Evolutionary conservation across 2,113 vertebrate species (phyloP).

Genomic region (Chaetodon auriga): DNA sequence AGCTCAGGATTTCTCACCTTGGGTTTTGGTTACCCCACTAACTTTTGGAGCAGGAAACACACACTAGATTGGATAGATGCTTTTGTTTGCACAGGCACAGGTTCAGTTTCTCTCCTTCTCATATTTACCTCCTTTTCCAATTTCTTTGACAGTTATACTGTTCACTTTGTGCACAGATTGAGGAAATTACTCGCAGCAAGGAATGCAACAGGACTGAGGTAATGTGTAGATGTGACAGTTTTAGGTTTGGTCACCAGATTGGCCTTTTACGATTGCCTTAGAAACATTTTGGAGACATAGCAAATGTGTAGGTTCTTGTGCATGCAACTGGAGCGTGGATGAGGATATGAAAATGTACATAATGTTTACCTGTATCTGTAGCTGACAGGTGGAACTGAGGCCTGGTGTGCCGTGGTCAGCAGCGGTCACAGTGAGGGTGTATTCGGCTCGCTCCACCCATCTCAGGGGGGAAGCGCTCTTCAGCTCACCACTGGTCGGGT

Average conservation of each 20-base stretch:
- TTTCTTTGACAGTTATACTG: conserved; percentile 57
- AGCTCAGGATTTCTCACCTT: conserved; percentile 63
- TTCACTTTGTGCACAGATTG: conserved; percentile 54
- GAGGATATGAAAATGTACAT: neutral
- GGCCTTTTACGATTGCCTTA: conserved; percentile 3
- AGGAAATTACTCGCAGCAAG: conserved; percentile 60
- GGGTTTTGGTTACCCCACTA: conserved; percentile 60
- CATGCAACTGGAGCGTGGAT: neutral
- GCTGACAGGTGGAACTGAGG: conserved; percentile 85
- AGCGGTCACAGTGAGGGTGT: conserved; percentile 88
- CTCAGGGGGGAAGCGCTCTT: conserved; percentile 85
- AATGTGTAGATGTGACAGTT: conserved; percentile 35
- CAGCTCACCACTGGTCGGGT: conserved; percentile 89
- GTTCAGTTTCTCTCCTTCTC: conserved; percentile 63
- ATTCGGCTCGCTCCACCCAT: conserved; percentile 88
- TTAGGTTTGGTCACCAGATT: conserved; percentile 7
- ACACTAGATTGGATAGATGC: conserved; percentile 59
- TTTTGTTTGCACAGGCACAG: conserved; percentile 74
- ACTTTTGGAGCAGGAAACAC: conserved; percentile 75
- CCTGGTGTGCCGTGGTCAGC: conserved; percentile 87
- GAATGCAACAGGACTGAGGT: conserved; percentile 52
- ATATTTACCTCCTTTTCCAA: conserved; percentile 58
- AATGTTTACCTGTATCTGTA: conserved; percentile 89
- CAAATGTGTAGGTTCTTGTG: neutral
- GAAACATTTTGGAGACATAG: conserved; percentile 5